Evolutionary conservation across 2,888 invertebrate species (phyloP).

Genomic region (Agrochola lychnidis): DNA sequence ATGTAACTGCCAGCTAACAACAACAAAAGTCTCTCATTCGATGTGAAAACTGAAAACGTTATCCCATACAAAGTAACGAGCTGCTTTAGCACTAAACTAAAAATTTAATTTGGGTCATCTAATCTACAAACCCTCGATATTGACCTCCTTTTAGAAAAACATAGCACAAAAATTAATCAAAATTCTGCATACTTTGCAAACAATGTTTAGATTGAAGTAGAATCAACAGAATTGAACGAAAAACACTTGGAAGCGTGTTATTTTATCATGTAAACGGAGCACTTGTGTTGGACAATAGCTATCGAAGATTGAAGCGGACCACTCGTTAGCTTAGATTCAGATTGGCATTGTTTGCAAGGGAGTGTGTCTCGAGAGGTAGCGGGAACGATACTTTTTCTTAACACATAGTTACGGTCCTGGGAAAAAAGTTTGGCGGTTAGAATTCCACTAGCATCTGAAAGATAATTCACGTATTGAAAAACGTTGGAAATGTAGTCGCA

Average conservation of each 20-base stretch:
- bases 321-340: conserved; percentile 72
- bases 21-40: background rate
- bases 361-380: conserved; percentile 51
- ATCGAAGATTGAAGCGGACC: conserved; percentile 72
- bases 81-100: background rate
- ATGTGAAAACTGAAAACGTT: background rate
- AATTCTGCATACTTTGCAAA: conserved; percentile 19
- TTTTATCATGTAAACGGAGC: conserved; percentile 71
- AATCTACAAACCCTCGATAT: background rate
- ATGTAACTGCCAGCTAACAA: background rate
- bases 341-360: conserved; percentile 71
- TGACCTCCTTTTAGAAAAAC: background rate
- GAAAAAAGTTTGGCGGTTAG: background rate
- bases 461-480: background rate
- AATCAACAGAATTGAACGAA: conserved; percentile 38
- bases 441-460: background rate
- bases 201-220: conserved; percentile 21
- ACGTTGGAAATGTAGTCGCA: background rate
- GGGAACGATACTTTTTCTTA: background rate
- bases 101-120: conserved; percentile 1
- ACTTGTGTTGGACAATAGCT: conserved; percentile 77
- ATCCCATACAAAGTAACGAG: background rate
- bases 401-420: background rate
- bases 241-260: conserved; percentile 50
- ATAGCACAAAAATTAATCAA: background rate